Evolutionary conservation across 2,113 vertebrate species (phyloP).

Genomic region (Eptesicus fuscus): DNA sequence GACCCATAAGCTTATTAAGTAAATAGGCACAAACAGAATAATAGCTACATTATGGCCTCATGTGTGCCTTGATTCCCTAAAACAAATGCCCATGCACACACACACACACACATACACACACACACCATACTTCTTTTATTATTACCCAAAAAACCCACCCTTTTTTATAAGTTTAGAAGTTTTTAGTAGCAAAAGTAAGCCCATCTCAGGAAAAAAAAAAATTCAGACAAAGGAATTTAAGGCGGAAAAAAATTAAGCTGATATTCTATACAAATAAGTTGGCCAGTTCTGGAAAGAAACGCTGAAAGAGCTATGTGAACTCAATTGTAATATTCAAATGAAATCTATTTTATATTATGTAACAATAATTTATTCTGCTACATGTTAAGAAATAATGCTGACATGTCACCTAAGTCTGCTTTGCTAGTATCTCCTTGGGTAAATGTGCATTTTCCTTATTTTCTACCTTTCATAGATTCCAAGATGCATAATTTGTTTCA

Average conservation of each 20-base stretch:
- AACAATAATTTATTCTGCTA: background rate
- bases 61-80: background rate
- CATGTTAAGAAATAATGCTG: background rate
- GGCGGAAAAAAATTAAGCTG: background rate
- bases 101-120: background rate
- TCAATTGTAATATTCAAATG: background rate
- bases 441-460: background rate
- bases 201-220: background rate
- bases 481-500: background rate
- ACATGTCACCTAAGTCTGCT: background rate
- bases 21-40: background rate
- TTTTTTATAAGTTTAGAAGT: background rate
- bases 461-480: background rate
- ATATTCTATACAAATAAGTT: background rate
- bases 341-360: background rate
- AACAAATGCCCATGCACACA: no score
- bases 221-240: background rate
- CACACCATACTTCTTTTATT: background rate
- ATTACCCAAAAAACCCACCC: background rate
- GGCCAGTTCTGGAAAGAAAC: background rate
- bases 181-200: background rate
- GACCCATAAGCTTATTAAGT: background rate
- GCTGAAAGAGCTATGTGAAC: background rate
- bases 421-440: background rate
- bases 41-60: background rate